Conservation (phyloP, 1,140 invertebrate species). For the Copidosoma floridanum region DNA sequence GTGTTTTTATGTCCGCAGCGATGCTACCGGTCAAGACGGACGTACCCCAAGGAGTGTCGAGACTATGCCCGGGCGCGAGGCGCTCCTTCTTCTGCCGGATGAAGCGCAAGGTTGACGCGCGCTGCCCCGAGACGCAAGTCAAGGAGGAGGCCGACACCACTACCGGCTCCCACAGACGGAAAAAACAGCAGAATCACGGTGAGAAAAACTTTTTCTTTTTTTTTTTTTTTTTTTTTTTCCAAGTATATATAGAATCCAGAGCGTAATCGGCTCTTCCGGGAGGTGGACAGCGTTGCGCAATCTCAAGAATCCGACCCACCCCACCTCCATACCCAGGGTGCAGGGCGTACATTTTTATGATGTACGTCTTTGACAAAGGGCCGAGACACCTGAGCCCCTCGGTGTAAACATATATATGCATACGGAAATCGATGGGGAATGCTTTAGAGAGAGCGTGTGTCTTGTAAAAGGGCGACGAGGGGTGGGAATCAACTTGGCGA, state of each 20-base stretch:
- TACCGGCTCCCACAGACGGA: constrained; percentile 63
- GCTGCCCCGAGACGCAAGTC: constrained; percentile 53
- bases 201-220: constrained; percentile 43
- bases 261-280: too few species aligned
- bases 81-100: constrained; percentile 93
- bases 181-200: constrained; percentile 65
- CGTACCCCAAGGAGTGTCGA: constrained; percentile 69
- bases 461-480: too few species aligned
- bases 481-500: too few species aligned
- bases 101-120: constrained; percentile 70
- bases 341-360: background rate
- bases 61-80: constrained; percentile 82
- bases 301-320: background rate
- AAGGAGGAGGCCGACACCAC: constrained; percentile 75
- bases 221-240: background rate
- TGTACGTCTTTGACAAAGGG: too few species aligned
- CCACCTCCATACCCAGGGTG: background rate
- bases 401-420: too few species aligned
- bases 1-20: too few species aligned
- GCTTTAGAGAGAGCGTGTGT: too few species aligned
- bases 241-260: too few species aligned
- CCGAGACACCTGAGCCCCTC: too few species aligned
- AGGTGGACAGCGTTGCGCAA: background rate
- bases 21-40: constrained; percentile 90
- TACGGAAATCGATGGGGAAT: too few species aligned